Evolutionary conservation across 1,140 invertebrate species (phyloP), one percentile per base, ranked within the genome.

Genomic region (Brachionus rubens): DNA sequence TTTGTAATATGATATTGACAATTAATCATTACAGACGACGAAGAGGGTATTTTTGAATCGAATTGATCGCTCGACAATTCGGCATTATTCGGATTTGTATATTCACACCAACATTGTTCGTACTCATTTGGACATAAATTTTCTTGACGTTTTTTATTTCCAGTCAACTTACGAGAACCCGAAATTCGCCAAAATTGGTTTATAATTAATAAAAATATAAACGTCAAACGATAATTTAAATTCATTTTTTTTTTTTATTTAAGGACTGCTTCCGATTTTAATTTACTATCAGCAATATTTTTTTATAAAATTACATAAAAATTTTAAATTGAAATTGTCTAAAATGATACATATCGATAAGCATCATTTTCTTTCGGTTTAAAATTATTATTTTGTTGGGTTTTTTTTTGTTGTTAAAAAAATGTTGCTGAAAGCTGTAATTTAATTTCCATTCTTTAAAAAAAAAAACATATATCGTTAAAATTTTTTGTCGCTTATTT

Each of bases 71-170:
- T 21, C 12, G n/a, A 12, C 6, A 21, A 19, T 24, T 41, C 41
- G 7, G 24, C 19, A 16, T 41, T 30, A 24, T 65, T 65, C 24
- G 59, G 33, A 65, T 65, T 65, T 16, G 36, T 65, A 43, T 65
- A 65, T 24, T 65, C 59, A 24, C 59, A 65, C 33, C 33, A 65
- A 41, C 59, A 65, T 65, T 36, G 16, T 43, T 65, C 59, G 21
- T 65, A 65, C 19, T 65, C 59, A 21, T 14, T 28, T 10, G 59
- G 59, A n/a, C 59, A 65, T 41, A 65, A 10, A 65, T 43, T 65
- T 65, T 65, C 59, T 10, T 21, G 40, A 43, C 59, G 33, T 12
- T 10, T 65, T 43, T 24, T 65, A 6, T 12, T 41, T 36, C 36
- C 16, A 41, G 9, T 19, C 12, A 24, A 9, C 30, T 19, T 19